Conservation (phyloP, 2,113 vertebrate species). For the Chlamydotis undulata region DNA sequence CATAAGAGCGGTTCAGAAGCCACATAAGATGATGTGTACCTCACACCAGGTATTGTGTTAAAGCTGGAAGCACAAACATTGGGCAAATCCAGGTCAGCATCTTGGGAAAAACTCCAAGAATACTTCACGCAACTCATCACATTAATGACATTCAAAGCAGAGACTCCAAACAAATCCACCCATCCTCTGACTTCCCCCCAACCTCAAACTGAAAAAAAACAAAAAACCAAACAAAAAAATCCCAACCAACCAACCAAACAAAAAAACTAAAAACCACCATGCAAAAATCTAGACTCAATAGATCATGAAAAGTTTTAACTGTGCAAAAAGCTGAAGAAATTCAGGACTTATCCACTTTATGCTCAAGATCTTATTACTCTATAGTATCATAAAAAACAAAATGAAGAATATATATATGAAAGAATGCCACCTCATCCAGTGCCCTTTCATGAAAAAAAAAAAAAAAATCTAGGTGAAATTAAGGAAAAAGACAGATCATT, state of each 20-base stretch:
- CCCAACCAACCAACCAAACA: too few relatives aligned
- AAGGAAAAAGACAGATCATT: background rate
- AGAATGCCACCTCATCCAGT: accelerated
- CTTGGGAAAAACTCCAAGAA: background rate
- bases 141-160: background rate
- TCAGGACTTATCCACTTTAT: background rate
- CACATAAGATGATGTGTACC: background rate
- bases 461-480: background rate
- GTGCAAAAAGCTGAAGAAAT: background rate
- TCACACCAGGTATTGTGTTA: background rate
- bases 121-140: background rate
- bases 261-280: background rate
- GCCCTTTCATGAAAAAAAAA: background rate
- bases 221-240: background rate
- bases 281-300: background rate
- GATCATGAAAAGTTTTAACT: background rate
- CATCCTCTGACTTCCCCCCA: background rate
- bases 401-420: background rate
- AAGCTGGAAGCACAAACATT: background rate
- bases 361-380: background rate
- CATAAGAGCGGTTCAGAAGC: background rate
- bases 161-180: background rate
- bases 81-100: background rate
- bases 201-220: background rate
- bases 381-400: background rate